Percentiles rank a stretch among this genome's conserved stretches.
Conservation (phyloP, 2,113 vertebrate species). For the Azemiops feae region DNA sequence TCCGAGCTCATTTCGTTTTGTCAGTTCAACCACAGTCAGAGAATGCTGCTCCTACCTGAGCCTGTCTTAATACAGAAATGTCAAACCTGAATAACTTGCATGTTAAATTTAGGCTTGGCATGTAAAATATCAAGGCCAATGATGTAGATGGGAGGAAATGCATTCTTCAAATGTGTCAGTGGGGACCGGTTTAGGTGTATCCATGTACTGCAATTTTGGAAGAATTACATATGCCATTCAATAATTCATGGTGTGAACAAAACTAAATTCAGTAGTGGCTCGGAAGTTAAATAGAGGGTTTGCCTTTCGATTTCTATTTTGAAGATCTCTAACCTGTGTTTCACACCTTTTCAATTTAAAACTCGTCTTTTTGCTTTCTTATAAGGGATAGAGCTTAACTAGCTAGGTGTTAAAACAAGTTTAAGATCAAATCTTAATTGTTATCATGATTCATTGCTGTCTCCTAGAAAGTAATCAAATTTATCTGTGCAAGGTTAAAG, state of each 20-base stretch:
- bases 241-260: neutral
- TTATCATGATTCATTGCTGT: neutral
- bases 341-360: neutral
- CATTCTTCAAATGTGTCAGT: neutral
- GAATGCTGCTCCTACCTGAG: neutral
- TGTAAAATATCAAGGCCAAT: neutral
- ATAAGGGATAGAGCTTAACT: neutral
- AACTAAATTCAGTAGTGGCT: neutral
- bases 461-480: neutral
- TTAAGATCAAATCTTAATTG: neutral
- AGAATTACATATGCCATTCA: neutral
- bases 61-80: neutral
- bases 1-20: neutral
- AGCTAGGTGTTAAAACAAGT: neutral
- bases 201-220: neutral
- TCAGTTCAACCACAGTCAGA: neutral
- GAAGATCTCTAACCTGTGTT: neutral
- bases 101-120: neutral
- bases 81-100: neutral
- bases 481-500: neutral
- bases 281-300: neutral
- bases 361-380: conserved; percentile 3
- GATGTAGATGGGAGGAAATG: neutral
- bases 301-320: neutral
- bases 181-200: neutral